Conservation (phyloP, 2,888 invertebrate genomes). For the Hydroisotoma schaefferi region DNA sequence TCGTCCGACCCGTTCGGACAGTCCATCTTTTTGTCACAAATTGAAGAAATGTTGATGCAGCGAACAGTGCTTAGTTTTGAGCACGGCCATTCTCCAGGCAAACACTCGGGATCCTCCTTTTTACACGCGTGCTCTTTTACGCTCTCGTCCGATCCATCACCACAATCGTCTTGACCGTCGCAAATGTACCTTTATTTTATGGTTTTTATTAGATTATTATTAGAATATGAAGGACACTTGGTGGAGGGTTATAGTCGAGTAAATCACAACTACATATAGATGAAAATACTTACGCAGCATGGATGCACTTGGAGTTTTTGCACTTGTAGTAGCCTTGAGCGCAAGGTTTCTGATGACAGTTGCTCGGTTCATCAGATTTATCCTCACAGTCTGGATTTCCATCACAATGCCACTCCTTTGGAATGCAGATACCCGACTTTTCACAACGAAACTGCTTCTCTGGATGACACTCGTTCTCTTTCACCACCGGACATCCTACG, state of each 20-base stretch:
- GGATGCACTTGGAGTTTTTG: slow-evolving; percentile 80
- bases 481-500: slow-evolving; percentile 70
- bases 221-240: neutral
- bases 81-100: slow-evolving; percentile 38
- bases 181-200: slow-evolving; percentile 74
- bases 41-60: slow-evolving; percentile 80
- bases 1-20: slow-evolving; percentile 77
- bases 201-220: too few species aligned
- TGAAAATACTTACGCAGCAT: slow-evolving; percentile 62
- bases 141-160: slow-evolving; percentile 50
- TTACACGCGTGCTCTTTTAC: slow-evolving; percentile 43
- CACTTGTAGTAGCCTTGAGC: slow-evolving; percentile 77
- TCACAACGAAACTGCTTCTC: slow-evolving; percentile 74
- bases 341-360: slow-evolving; percentile 62
- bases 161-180: slow-evolving; percentile 90
- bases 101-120: slow-evolving; percentile 36
- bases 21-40: slow-evolving; percentile 74
- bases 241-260: neutral
- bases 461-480: slow-evolving; percentile 80
- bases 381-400: slow-evolving; percentile 84
- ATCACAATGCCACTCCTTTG: slow-evolving; percentile 89
- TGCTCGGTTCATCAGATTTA: slow-evolving; percentile 76
- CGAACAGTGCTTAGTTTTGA: slow-evolving; percentile 46
- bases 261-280: neutral
- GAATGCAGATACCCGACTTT: slow-evolving; percentile 84